Conservation (phyloP, 1,140 invertebrate species). For the Saxidomus purpurata region DNA sequence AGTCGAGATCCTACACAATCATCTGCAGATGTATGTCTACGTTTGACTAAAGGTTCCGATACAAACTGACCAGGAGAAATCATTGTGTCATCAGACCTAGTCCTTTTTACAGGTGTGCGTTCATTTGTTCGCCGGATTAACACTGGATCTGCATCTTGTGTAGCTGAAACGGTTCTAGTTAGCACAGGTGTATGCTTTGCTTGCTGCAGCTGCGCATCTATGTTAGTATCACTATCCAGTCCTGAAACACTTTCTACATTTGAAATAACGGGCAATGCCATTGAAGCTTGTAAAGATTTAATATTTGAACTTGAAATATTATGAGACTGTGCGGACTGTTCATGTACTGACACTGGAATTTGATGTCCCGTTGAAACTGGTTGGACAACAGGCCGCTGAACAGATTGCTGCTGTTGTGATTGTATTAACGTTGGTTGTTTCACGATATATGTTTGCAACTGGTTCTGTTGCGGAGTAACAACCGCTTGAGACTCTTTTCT, state of each 20-base stretch:
- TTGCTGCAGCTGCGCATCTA: background rate
- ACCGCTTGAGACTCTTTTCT: background rate
- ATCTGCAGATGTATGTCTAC: background rate
- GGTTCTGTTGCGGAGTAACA: background rate
- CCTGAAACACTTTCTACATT: slow-evolving; percentile 31
- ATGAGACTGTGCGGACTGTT: background rate
- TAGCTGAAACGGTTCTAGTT: background rate
- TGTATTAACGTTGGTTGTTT: background rate
- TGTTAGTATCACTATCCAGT: background rate
- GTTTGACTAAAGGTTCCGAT: background rate
- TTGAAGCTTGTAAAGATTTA: background rate
- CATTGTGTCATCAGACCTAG: background rate
- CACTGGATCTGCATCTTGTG: background rate
- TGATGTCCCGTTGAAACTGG: too few relatives aligned
- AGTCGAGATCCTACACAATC: background rate
- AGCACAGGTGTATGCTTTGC: background rate
- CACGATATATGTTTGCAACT: background rate
- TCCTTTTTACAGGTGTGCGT: background rate
- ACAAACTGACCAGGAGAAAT: background rate
- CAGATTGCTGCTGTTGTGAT: slow-evolving; percentile 1
- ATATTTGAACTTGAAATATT: background rate
- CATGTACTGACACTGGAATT: background rate
- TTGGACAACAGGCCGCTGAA: background rate
- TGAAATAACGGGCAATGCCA: slow-evolving; percentile 23
- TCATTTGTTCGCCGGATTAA: background rate